Evolutionary conservation across 2,797 vertebrate genomes (phyloP).

Genomic region (Anguilla obscura): DNA sequence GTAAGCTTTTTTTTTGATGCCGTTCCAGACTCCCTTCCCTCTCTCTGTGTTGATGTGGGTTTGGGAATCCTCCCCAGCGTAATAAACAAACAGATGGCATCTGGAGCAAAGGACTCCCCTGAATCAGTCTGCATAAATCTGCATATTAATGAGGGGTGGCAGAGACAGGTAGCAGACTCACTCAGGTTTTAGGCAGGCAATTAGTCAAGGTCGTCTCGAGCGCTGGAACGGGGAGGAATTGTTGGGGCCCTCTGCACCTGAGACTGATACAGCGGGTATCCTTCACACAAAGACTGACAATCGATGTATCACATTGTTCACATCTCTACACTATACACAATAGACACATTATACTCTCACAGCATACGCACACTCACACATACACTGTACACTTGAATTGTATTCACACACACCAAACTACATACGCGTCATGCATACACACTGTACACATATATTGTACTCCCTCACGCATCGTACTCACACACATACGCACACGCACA

Average conservation of each 20-base stretch:
- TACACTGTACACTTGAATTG: neutral
- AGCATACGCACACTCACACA: neutral
- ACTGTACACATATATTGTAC: slow-evolving; percentile 34
- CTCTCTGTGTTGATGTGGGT: neutral
- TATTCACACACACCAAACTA: neutral
- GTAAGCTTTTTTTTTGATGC: neutral
- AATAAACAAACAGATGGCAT: neutral
- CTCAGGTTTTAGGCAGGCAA: slow-evolving; percentile 57
- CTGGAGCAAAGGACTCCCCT: slow-evolving; percentile 36
- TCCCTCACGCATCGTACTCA: no score
- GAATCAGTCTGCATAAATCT: slow-evolving; percentile 56
- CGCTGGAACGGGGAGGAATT: neutral
- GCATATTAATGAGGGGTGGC: slow-evolving; percentile 58
- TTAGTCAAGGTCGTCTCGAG: slow-evolving; percentile 59
- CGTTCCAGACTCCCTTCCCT: neutral
- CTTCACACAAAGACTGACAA: neutral
- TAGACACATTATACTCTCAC: neutral
- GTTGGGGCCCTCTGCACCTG: neutral
- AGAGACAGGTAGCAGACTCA: slow-evolving; percentile 54
- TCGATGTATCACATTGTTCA: neutral
- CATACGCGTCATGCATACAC: slow-evolving; percentile 3
- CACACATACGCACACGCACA: no score
- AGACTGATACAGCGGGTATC: neutral
- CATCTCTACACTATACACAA: slow-evolving; percentile 39
- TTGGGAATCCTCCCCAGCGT: neutral